Evolutionary conservation across 2,888 invertebrate genomes (phyloP).

Genomic region (Oxytorus armatus): DNA sequence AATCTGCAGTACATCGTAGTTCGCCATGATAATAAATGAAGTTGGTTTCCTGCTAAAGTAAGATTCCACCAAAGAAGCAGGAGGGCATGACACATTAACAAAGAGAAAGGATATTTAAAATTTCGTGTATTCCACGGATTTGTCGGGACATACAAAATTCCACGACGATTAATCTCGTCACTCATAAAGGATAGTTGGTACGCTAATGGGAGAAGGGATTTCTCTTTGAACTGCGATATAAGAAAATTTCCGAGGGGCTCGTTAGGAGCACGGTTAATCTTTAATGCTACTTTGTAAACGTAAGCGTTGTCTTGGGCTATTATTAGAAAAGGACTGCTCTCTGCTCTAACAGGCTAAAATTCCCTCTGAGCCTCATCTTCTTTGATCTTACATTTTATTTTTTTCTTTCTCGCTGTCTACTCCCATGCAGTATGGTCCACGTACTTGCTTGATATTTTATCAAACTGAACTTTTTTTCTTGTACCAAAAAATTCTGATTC

Average conservation of each 20-base stretch:
- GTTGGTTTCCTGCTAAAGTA: background rate
- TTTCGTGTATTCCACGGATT: slow-evolving; percentile 38
- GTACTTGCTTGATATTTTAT: slow-evolving; percentile 18
- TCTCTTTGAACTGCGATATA: slow-evolving; percentile 43
- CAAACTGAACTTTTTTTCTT: background rate
- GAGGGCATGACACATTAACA: background rate
- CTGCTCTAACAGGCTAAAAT: slow-evolving; percentile 13
- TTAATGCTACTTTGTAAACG: slow-evolving; percentile 58
- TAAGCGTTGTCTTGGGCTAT: slow-evolving; percentile 52
- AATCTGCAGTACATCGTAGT: background rate
- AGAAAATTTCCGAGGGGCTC: slow-evolving; percentile 62
- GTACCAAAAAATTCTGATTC: background rate
- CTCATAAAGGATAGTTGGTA: slow-evolving; percentile 15
- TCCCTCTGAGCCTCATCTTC: slow-evolving; percentile 36
- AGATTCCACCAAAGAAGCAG: background rate
- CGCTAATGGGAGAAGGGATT: slow-evolving; percentile 11
- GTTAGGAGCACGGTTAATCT: slow-evolving; percentile 57
- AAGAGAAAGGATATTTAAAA: slow-evolving; percentile 7
- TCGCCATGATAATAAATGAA: background rate
- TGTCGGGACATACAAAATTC: slow-evolving; percentile 13
- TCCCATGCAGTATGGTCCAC: background rate
- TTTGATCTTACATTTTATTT: slow-evolving; percentile 34
- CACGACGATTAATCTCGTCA: slow-evolving; percentile 19
- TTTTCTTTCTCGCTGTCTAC: slow-evolving; percentile 3
- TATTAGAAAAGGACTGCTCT: slow-evolving; percentile 36